Base-by-base conservation (phyloP, 64 coral and sea anemone species). In the Orbicella faveolata region DNA sequence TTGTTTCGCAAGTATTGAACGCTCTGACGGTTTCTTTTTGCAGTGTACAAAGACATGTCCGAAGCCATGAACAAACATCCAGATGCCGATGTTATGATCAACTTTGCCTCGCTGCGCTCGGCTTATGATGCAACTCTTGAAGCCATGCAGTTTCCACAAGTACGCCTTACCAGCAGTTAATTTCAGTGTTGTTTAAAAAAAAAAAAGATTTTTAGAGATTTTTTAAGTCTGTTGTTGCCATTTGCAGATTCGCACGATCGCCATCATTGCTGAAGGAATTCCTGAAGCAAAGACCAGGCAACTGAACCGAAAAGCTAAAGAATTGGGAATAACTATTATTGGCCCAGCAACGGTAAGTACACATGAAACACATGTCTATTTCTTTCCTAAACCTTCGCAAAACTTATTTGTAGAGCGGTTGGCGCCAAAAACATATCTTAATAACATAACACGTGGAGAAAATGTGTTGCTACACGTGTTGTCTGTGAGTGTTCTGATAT, bases 211-310 rank as follows among this genome's bases (percentile, higher is more conserved):
- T 51, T 79, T 37, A 1, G 20, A 79, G 44, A 48, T 4, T 48
- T 48, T 48, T 48, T 48, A 0, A 48, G 5, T 3, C 5, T 6
- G 2, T 4, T 48, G 44, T 79, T 79, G 19, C 25, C 77, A 11
- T 39, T 14, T n/a, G 37, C 68, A 99, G 94, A 99, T 99, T 78
- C 94, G 97, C 53, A 91, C 94, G 34, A 99, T 99, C 68, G 94
- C 97, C 25, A 99, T 99, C 63, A 99, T 99, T 52, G 97, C 97
- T 3, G 97, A 99, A 80, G 97, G 97, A 89, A 99, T 99, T 17
- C 97, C 97, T 19, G 97, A 99, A 78, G 97, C 97, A 8, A 99
- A 96, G 67, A 99, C 97, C 11, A 87, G 97, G 54, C 69, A 93
- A 59, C 69, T 99, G 10, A 99, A 93, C 80, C 88, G 77, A 21